Conservation (phyloP, 2,888 invertebrate genomes). For the Eupithecia insigniata region DNA sequence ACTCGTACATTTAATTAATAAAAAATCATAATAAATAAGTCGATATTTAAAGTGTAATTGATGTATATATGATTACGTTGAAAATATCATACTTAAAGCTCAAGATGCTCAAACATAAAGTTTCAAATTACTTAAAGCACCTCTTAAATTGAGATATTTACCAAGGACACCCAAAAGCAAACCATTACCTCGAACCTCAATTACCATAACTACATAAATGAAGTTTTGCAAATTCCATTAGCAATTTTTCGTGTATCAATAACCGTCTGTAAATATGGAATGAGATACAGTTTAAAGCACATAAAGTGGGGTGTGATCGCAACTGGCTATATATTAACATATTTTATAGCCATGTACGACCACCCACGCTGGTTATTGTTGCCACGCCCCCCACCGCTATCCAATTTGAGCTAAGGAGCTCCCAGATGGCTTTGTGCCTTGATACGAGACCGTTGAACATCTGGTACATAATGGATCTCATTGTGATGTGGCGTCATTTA, state of each 20-base stretch:
- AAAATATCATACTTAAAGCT: not conserved
- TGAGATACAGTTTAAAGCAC: constrained; percentile 55
- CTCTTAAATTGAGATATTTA: not conserved
- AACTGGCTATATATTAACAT: constrained; percentile 63
- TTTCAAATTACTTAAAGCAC: not conserved
- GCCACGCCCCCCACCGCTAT: constrained; percentile 71
- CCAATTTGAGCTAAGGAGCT: constrained; percentile 67
- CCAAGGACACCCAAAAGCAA: constrained; percentile 41
- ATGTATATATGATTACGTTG: not conserved
- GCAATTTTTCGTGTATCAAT: constrained; percentile 37
- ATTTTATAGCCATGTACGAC: constrained; percentile 71
- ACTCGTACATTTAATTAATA: too few species aligned
- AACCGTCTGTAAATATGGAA: constrained; percentile 42
- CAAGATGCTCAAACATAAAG: not conserved
- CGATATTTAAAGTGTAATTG: not conserved
- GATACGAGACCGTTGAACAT: constrained; percentile 26
- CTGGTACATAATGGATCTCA: not conserved
- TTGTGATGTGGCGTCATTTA: not conserved
- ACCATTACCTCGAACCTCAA: not conserved
- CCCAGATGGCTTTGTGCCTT: constrained; percentile 20
- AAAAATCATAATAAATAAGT: not conserved
- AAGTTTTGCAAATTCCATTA: constrained; percentile 37
- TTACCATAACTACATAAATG: constrained; percentile 7
- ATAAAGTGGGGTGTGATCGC: constrained; percentile 72
- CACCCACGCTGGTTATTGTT: constrained; percentile 72